phyloP scores from a whole-genome alignment of 2,888 invertebrate genomes.

The Bhutanitis thaidina region DNA sequence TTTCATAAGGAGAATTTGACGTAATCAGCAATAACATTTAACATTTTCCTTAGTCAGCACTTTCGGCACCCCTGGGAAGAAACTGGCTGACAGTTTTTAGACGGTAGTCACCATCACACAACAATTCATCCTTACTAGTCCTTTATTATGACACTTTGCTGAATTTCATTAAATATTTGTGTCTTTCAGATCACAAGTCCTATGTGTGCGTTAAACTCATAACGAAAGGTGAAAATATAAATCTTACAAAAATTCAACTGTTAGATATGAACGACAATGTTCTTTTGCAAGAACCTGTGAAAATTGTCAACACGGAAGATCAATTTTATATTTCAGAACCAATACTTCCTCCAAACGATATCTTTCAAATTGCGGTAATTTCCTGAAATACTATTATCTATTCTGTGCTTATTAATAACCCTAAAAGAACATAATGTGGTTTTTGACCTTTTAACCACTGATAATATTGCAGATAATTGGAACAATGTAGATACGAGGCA shows the following conservation, averaged over 20 bases:
- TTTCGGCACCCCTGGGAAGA: too few species aligned
- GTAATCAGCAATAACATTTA: too few species aligned
- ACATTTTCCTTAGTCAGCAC: too few species aligned
- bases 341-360: slow-evolving; percentile 35
- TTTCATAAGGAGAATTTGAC: too few species aligned
- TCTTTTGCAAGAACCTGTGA: slow-evolving; percentile 31
- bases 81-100: too few species aligned
- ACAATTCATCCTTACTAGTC: too few species aligned
- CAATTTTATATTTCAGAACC: slow-evolving; percentile 37
- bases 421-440: too few species aligned
- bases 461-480: slow-evolving; percentile 3
- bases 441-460: too few species aligned
- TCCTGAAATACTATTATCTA: not conserved
- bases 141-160: too few species aligned
- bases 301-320: slow-evolving; percentile 27
- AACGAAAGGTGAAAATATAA: slow-evolving; percentile 30
- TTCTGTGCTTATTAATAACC: too few species aligned
- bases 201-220: slow-evolving; percentile 40
- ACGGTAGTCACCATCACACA: too few species aligned
- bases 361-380: slow-evolving; percentile 41
- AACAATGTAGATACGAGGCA: not conserved
- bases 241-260: slow-evolving; percentile 33
- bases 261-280: slow-evolving; percentile 34
- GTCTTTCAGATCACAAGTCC: slow-evolving; percentile 36
- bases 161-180: not conserved